phyloP scores from a whole-genome alignment of 2,888 invertebrate genomes.

The Leuctra nigra region DNA sequence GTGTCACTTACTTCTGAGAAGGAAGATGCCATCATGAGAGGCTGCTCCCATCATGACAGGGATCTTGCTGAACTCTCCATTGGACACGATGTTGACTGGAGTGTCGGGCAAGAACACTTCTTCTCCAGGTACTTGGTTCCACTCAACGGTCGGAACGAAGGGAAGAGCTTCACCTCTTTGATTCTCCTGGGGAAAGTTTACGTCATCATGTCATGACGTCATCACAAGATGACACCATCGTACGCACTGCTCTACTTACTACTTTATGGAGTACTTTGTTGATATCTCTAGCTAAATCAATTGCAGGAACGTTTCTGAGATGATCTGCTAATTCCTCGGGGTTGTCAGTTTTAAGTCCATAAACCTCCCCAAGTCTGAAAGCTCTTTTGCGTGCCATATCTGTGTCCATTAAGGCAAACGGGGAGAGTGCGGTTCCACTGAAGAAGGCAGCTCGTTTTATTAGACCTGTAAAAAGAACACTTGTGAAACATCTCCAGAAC shows the following conservation, averaged over 20 bases:
- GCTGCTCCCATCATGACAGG: neutral
- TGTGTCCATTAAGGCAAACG: constrained; percentile 4
- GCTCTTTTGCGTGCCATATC: neutral
- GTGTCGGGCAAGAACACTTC: constrained; percentile 10
- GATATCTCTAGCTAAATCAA: neutral
- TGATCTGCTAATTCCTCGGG: neutral
- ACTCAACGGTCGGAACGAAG: constrained; percentile 7
- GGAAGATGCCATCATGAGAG: neutral
- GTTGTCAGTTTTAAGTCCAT: neutral
- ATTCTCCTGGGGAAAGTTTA: neutral
- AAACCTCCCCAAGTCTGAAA: neutral
- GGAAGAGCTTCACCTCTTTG: constrained; percentile 5
- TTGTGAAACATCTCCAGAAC: too few species aligned
- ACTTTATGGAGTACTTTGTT: neutral
- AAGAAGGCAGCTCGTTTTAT: neutral
- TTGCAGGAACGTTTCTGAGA: neutral
- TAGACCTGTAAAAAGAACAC: constrained; percentile 5
- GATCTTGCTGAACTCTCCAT: neutral
- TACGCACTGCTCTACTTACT: neutral
- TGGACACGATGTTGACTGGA: neutral
- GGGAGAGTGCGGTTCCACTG: neutral
- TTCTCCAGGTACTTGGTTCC: neutral
- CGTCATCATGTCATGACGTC: neutral
- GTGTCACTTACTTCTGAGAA: neutral
- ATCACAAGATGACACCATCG: too few species aligned